These are phyloP conservation scores for Amphipoea lucens DNA, from an alignment of 2,888 invertebrate genomes.

Conservation along the genomic window DNA sequence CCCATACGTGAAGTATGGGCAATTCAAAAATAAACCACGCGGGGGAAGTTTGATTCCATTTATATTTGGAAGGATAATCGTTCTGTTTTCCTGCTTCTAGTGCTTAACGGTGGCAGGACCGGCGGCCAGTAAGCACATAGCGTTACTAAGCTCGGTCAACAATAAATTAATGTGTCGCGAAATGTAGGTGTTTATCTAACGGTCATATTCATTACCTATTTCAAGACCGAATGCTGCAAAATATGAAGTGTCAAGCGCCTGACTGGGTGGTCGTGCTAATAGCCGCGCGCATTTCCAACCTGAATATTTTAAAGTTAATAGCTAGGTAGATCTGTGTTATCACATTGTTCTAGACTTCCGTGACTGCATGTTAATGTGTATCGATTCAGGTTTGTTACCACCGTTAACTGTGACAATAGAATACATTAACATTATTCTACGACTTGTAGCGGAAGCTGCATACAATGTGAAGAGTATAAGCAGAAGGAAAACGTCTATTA, in stretches of 20 bases:
- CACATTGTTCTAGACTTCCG: slow-evolving; percentile 57
- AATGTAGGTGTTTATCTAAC: slow-evolving; percentile 67
- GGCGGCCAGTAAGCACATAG: slow-evolving; percentile 48
- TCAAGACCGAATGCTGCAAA: slow-evolving; percentile 48
- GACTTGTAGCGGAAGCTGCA: slow-evolving; percentile 48
- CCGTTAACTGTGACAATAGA: slow-evolving; percentile 55
- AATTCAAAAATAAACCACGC: slow-evolving; percentile 86
- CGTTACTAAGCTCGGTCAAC: slow-evolving; percentile 59
- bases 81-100: slow-evolving; percentile 74
- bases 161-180: slow-evolving; percentile 56
- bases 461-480: slow-evolving; percentile 27
- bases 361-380: slow-evolving; percentile 49
- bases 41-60: slow-evolving; percentile 83
- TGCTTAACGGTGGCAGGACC: slow-evolving; percentile 58
- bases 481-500: slow-evolving; percentile 58
- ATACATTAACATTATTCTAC: slow-evolving; percentile 56
- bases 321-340: slow-evolving; percentile 34
- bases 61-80: slow-evolving; percentile 81
- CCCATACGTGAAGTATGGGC: slow-evolving; percentile 79
- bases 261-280: slow-evolving; percentile 48
- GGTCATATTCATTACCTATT: slow-evolving; percentile 59
- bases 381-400: slow-evolving; percentile 48
- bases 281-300: slow-evolving; percentile 23
- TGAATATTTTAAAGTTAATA: slow-evolving; percentile 44
- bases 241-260: slow-evolving; percentile 43